These are phyloP conservation scores for Caenorhabditis auriculariae DNA, from an alignment of 2,888 invertebrate genomes.

Conservation along the genomic window DNA sequence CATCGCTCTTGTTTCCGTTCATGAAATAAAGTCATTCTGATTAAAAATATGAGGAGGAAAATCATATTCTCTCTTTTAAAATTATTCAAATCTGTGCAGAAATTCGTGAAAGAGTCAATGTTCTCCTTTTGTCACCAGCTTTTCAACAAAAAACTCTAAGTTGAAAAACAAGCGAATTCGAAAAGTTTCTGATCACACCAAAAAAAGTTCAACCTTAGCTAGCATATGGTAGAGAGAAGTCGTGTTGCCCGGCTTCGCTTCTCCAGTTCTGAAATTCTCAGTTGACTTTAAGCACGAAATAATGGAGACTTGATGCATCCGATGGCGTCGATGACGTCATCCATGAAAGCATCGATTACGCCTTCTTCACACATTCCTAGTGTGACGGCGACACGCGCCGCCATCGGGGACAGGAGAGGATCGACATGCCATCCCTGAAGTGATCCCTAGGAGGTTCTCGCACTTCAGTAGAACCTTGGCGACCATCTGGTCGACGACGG, in stretches of 20 bases:
- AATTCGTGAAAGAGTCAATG: too few relatives aligned
- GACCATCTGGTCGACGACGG: constrained; percentile 75
- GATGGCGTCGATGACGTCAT: constrained; percentile 29
- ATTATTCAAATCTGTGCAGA: too few relatives aligned
- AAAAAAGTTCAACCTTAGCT: too few relatives aligned
- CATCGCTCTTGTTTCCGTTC: too few relatives aligned
- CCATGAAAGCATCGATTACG: constrained; percentile 30
- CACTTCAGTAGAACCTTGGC: constrained; percentile 62
- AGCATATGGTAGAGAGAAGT: constrained; percentile 32
- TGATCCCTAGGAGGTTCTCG: not conserved
- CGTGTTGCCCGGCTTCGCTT: constrained; percentile 19
- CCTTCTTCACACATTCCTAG: constrained; percentile 37
- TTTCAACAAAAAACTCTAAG: too few relatives aligned
- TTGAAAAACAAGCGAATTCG: too few relatives aligned
- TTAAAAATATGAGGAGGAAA: too few relatives aligned
- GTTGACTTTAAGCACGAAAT: not conserved
- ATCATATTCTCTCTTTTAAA: too few relatives aligned
- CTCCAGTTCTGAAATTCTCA: constrained; percentile 5
- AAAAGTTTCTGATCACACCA: too few relatives aligned
- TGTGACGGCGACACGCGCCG: constrained; percentile 31
- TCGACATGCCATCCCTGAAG: constrained; percentile 43
- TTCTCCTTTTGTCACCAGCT: too few relatives aligned
- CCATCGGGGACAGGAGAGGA: constrained; percentile 30
- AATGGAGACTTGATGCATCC: constrained; percentile 4
- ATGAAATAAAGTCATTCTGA: too few relatives aligned